Percentiles rank a stretch among this genome's conserved stretches.
These are phyloP conservation scores for Sebastiscus tertius DNA, from an alignment of 2,797 vertebrate genomes.

Conservation along the genomic window DNA sequence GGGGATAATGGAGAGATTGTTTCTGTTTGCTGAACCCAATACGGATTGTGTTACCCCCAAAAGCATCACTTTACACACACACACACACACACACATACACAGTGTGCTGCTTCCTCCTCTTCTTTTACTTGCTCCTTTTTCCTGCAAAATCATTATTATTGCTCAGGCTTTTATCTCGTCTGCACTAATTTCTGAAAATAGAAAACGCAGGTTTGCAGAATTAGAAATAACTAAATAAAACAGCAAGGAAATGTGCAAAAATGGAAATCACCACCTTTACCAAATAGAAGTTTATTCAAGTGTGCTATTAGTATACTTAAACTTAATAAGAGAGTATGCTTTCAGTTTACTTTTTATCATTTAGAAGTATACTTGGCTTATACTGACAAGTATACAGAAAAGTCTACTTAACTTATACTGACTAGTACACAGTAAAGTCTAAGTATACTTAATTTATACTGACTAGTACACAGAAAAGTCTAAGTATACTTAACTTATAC, in stretches of 20 bases:
- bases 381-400: too few relatives aligned
- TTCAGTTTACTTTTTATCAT: too few relatives aligned
- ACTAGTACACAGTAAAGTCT: too few relatives aligned
- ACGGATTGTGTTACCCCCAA: conserved; percentile 51
- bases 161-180: conserved; percentile 47
- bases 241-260: neutral
- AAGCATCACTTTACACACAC: conserved; percentile 54
- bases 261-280: neutral
- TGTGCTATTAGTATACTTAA: too few relatives aligned
- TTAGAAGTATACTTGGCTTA: too few relatives aligned
- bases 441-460: too few relatives aligned
- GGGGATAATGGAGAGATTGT: conserved; percentile 67
- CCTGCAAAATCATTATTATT: conserved; percentile 34
- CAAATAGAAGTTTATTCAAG: too few relatives aligned
- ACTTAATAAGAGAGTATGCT: too few relatives aligned
- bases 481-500: too few relatives aligned
- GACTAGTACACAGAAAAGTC: too few relatives aligned
- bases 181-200: conserved; percentile 56
- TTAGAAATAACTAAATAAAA: conserved; percentile 7
- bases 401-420: too few relatives aligned
- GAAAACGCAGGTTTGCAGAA: conserved; percentile 51
- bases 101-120: neutral
- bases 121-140: conserved; percentile 5
- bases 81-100: conserved; percentile 36
- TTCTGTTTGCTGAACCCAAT: conserved; percentile 62